Base-by-base conservation (phyloP, 2,888 invertebrate genomes). In the Hypomecis atomaria region DNA sequence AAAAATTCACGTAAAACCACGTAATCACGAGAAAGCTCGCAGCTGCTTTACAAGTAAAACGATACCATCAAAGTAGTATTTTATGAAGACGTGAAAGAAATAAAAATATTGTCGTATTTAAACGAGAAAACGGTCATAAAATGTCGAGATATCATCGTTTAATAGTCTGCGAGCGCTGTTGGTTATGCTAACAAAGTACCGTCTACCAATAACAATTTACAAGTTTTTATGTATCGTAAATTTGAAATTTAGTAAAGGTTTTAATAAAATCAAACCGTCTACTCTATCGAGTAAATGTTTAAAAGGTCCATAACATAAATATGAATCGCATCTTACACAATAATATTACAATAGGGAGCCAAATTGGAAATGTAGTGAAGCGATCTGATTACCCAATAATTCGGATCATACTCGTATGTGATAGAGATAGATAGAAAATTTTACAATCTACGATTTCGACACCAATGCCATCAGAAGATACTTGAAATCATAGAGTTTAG, bases 11-110 rank as follows among this genome's bases (percentile, higher is more conserved):
- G 72, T 74, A 70, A 71, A 69, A 72, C 72, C 72, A 71, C 73
- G 74, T 72, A 77, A 83, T 69, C 66, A 10, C 62, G 76, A 72
- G 81, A 79, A 83, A 82, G 78, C 70, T 64, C 61, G 54, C 38
- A 50, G n/a, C 13, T 13, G 44, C 23, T 52, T 48, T 62, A 6
- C 54, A 42, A 50, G 60, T 52, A 37, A 57, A 52, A 11, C 50
- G 69, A 68, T 71, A 67, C 34, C 61, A 73, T 71, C 70, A 68
- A 55, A 70, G 52, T 64, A 50, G 52, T 62, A 65, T 63, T 62
- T 63, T 62, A 59, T 54, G 63, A 59, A 62, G 65, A 70, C 66
- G 67, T 66, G 69, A 66, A 67, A 44, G 59, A 66, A 69, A 70
- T 71, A 69, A 71, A 70, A 70, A 67, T 59, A 62, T 34, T 66